Base-by-base conservation (phyloP, 1,140 invertebrate genomes). In the Lysiphlebus fabarum region DNA sequence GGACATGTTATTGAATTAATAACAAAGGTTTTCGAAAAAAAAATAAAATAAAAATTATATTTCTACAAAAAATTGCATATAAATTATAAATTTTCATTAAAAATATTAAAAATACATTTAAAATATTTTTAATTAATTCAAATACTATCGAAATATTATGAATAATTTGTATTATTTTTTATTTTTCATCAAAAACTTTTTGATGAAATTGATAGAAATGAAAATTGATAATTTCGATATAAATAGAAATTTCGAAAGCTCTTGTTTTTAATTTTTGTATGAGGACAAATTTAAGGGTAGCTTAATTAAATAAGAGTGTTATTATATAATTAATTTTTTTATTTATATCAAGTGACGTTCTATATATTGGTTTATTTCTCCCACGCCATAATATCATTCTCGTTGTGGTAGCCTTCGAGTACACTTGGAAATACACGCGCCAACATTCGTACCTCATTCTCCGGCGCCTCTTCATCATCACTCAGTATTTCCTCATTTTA, bases 341-440 rank as follows among this genome's bases (percentile, higher is more conserved):
- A 2, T 26, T 26, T 26, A n/a, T n/a, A n/a, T 26, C 4, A 26
- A 26, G 4, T 26, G 17, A 26, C 17, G 53, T 49, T 63, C 58
- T 64, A 62, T 62, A 62, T 64, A 64, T 64, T 64, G 47, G 53
- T 48, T 43, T 26, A 48, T n/a, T 37, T 64, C 63, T 64, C 63
- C 63, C 63, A 64, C 63, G 63, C 63, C 57, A 59, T 50, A 59
- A 59, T 64, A 64, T 64, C 63, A 64, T 64, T 64, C 63, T 62
- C 57, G 63, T 64, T 64, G 63, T 59, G 63, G 63, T 64, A 64
- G 63, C 63, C 59, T 64, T 62, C 59, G 63, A 59, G 63, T 59
- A 61, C 59, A 57, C 59, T 59, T 53, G 59, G 56, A 42, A 42
- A 44, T 44, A 38, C 48, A 56, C 53, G 58, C 45, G 58, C 26